Evolutionary conservation across 2,113 vertebrate genomes (phyloP).

Genomic region (Gavia stellata): DNA sequence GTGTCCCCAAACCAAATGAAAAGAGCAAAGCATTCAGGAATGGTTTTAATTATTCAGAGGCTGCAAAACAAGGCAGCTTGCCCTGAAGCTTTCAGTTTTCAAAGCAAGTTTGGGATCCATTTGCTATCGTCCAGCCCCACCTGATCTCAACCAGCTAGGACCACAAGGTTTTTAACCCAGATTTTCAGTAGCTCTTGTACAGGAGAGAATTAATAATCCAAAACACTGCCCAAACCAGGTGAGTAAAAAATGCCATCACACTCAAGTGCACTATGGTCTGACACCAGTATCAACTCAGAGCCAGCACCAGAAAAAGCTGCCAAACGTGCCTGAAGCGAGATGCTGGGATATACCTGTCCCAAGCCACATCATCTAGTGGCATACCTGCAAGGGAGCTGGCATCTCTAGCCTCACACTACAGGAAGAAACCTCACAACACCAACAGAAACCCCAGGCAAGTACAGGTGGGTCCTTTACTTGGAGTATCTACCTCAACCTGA

Average conservation of each 20-base stretch:
- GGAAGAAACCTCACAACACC: background rate
- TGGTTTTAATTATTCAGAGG: conserved; percentile 42
- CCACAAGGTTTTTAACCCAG: background rate
- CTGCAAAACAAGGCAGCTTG: conserved; percentile 16
- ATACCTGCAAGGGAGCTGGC: background rate
- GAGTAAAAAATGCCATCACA: accelerated
- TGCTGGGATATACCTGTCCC: background rate
- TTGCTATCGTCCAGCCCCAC: background rate
- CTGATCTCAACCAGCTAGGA: background rate
- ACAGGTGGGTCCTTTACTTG: background rate
- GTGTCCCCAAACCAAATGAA: background rate
- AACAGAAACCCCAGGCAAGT: background rate
- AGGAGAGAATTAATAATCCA: background rate
- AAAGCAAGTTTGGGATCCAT: background rate
- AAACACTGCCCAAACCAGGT: background rate
- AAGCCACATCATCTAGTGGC: accelerated
- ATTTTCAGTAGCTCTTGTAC: background rate
- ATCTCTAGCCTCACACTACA: background rate
- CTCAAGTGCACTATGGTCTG: accelerated
- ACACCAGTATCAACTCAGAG: accelerated
- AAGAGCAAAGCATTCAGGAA: conserved; percentile 15
- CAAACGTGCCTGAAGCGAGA: accelerated
- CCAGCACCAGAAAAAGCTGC: background rate
- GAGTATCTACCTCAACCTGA: background rate
- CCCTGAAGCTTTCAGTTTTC: background rate